These are phyloP conservation scores for Acromyrmex heyeri DNA, from an alignment of 1,140 invertebrate species.

Conservation along the genomic window DNA sequence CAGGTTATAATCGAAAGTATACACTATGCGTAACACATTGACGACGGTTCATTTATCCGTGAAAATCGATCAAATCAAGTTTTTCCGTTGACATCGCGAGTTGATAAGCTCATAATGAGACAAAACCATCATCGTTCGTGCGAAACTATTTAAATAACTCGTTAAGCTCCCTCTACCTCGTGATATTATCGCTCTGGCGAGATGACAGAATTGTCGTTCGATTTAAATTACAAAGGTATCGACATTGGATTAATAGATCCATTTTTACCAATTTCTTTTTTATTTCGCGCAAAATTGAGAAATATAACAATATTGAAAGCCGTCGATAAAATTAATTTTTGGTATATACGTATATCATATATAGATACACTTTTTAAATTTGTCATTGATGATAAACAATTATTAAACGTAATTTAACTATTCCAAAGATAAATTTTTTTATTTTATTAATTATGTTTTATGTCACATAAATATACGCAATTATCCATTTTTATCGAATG, in stretches of 20 bases:
- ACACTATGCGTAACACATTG: not conserved
- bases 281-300: not conserved
- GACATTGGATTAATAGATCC: not conserved
- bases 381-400: not conserved
- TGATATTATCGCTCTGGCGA: conserved; percentile 34
- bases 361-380: conserved; percentile 1
- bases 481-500: not conserved
- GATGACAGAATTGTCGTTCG: conserved; percentile 28
- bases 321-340: conserved; percentile 15
- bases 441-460: not conserved
- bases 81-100: conserved; percentile 22
- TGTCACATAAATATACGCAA: not conserved
- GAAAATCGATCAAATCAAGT: conserved; percentile 47
- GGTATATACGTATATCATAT: not conserved
- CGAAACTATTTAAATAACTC: conserved; percentile 55
- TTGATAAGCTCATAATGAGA: conserved; percentile 53
- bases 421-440: not conserved
- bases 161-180: conserved; percentile 13
- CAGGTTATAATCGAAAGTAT: conserved; percentile 32
- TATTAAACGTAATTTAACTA: not conserved
- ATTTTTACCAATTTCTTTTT: conserved; percentile 1
- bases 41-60: not conserved
- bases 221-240: conserved; percentile 29
- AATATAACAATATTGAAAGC: conserved; percentile 17
- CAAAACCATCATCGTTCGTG: conserved; percentile 29